Base-by-base conservation (phyloP, 2,797 vertebrate species). In the Anisognathus igniventris region DNA sequence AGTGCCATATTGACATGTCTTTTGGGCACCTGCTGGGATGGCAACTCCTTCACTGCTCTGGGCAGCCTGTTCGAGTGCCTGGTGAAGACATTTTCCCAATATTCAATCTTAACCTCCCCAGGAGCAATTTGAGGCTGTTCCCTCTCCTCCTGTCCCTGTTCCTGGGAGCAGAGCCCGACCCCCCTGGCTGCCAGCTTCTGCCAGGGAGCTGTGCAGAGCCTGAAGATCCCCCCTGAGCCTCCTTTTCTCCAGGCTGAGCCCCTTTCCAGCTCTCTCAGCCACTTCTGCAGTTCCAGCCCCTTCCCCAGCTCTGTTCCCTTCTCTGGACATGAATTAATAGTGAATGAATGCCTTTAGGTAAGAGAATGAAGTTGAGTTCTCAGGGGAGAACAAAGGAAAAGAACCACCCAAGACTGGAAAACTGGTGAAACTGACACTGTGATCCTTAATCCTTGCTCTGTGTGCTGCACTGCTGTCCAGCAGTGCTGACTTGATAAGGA, bases 271-370 rank as follows among this genome's bases (percentile, higher is more conserved):
- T 57, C 37, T 28, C 16, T 57, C 51, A 37, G 58, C 44, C 2
- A 0, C 27, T 86, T 16, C 44, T 64, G 15, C 1, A 0, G 30
- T 25, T 70, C 18, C 57, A 77, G 30, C 17, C 48, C 33, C 35
- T 70, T 70, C 6, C 27, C 25, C 56, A 76, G 31, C 18, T 56
- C 57, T 0, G 2, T 23, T 70, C 35, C 22, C 35, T 50, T 42
- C 27, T 2, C 65, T 71, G 57, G 27, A 28, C 19, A 11, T 78
- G 23, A 85, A 47, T 92, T 86, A 71, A 66, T 75, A 79, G 85
- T n/a, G 30, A 91, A 84, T 31, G 22, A 92, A 87, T 79, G 71
- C 71, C 80, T 40, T 75, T 68, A 70, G 73, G 73, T 75, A 95
- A 81, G 85, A 54, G 22, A 57, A 27, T 37, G 14, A 79, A 25